Base-by-base conservation (phyloP, 1,140 invertebrate species). In the Diploscapter pachys region DNA sequence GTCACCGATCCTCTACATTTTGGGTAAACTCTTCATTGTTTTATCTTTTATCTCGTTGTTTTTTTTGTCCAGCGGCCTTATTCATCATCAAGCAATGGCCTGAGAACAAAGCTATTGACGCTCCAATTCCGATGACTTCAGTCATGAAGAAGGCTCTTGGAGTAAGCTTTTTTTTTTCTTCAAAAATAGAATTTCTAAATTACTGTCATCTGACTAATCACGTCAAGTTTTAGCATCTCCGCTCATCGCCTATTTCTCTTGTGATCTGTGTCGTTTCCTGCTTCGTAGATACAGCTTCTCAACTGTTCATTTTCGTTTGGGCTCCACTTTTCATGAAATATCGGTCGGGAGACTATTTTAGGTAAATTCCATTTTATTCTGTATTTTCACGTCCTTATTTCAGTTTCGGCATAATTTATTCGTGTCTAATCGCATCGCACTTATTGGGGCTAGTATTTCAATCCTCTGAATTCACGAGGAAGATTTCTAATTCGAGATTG, bases 291-390 rank as follows among this genome's bases (percentile, higher is more conserved):
- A 62, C 74, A 48, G 76, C 74, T 9, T 49, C 76, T 51, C 61
- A 75, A 63, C 59, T 76, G 51, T 76, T 76, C 62, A 52, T 76
- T 31, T 76, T 76, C 57, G 54, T 77, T 4, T 76, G 74, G 74
- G 68, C 74, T 5, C 74, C 74, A 11, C 64, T 76, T 5, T 76
- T 76, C 74, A 53, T 76, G 31, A 31, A 31, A 31, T 31, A 31
- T 13, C 63, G 63, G 8, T 77, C 61, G 8, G 67, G 64, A 50
- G 51, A 63, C 74, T n/a, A 70, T 48, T 61, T 77, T 52, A 77
- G 73, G 74, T 76, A 63, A 4, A 73, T n/a, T n/a, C 51, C 61
- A 31, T 53, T 74, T 53, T 72, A 31, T 68, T 5, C 1, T 49
- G 5, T 8, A 72, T 71, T 71, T 52, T 8, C 31, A 50, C 8